These are phyloP conservation scores for Hypena proboscidalis DNA, from an alignment of 2,888 invertebrate species.

Conservation along the genomic window DNA sequence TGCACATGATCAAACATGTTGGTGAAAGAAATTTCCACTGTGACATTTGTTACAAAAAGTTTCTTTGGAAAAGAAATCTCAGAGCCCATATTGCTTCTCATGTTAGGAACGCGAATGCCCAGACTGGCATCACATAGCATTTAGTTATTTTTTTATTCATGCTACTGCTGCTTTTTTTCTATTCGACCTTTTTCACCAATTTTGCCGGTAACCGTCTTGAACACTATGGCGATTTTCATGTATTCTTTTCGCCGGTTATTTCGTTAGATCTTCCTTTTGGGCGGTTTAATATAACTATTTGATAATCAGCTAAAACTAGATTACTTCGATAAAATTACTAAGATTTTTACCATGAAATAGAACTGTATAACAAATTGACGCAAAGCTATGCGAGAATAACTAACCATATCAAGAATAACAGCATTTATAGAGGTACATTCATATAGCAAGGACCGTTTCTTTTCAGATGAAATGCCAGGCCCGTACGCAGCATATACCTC, in stretches of 20 bases:
- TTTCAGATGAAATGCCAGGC: conserved; percentile 71
- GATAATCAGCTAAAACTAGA: too few relatives aligned
- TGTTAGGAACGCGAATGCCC: conserved; percentile 37
- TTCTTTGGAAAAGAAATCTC: conserved; percentile 85
- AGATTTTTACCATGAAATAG: too few relatives aligned
- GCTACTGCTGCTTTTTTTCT: not conserved
- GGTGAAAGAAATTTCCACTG: conserved; percentile 83
- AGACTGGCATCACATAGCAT: conserved; percentile 25
- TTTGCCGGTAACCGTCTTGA: not conserved
- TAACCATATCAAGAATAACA: conserved; percentile 26
- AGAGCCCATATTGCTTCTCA: conserved; percentile 79
- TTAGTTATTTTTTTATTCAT: conserved; percentile 12
- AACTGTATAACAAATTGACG: too few relatives aligned
- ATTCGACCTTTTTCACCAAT: not conserved
- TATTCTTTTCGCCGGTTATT: conserved; percentile 8
- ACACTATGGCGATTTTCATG: not conserved
- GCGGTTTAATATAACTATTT: not conserved
- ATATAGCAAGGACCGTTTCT: conserved; percentile 66
- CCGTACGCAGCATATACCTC: conserved; percentile 59
- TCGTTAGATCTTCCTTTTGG: conserved; percentile 1
- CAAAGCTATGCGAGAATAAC: too few relatives aligned
- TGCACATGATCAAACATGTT: conserved; percentile 79
- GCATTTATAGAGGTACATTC: conserved; percentile 47
- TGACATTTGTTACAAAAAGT: conserved; percentile 84
- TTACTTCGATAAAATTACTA: too few relatives aligned